A percentile compares a stretch with the other conserved stretches of the same genome.
These are phyloP conservation scores for Heptranchias perlo DNA, from an alignment of 2,113 vertebrate genomes.

Conservation along the genomic window DNA sequence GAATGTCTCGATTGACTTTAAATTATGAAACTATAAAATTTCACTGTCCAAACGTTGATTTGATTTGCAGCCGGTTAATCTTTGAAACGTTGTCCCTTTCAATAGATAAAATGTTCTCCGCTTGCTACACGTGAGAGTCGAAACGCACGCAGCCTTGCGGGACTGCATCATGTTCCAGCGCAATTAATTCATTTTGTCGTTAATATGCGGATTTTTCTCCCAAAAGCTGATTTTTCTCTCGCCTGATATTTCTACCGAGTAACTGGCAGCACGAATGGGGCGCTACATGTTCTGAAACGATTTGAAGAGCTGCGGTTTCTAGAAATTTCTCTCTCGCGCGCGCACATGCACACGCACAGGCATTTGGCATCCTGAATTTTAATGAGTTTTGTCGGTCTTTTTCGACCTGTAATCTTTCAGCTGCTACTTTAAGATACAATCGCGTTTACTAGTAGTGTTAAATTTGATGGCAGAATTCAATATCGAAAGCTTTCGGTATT, in stretches of 20 bases:
- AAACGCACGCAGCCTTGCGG: background rate
- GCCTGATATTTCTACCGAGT: background rate
- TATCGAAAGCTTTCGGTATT: background rate
- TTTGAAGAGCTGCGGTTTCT: background rate
- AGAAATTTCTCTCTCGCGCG: constrained; percentile 14
- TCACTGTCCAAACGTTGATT: background rate
- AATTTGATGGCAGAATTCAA: background rate
- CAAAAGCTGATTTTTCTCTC: background rate
- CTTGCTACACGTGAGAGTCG: background rate
- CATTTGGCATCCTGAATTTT: background rate
- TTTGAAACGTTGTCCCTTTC: too few species aligned
- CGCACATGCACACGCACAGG: background rate
- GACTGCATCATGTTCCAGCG: background rate
- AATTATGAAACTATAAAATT: background rate
- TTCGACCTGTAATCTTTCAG: too few species aligned
- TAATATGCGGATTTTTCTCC: background rate
- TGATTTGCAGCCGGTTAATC: background rate
- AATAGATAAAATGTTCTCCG: too few species aligned
- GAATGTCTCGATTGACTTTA: background rate
- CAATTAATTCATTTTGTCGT: background rate
- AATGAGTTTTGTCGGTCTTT: background rate
- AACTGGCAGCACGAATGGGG: background rate
- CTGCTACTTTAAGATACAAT: background rate
- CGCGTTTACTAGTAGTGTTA: background rate
- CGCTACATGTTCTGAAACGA: background rate